phyloP scores from a whole-genome alignment of 2,797 vertebrate species.

The Cirrhinus mrigala region DNA sequence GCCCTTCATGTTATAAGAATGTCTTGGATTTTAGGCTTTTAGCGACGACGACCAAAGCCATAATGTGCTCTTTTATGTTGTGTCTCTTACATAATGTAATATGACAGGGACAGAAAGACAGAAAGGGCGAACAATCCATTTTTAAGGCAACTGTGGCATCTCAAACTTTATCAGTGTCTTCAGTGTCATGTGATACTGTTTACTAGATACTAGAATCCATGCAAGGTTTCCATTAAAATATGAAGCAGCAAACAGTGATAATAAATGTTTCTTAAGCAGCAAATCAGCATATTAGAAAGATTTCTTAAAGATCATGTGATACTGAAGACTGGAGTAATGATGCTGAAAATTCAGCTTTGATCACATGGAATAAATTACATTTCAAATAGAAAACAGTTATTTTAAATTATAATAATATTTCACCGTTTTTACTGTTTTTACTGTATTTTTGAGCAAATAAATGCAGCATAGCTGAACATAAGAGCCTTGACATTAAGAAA shows the following conservation, averaged over 20 bases:
- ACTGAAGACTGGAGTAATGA: background rate
- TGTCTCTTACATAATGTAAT: background rate
- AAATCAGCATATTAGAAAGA: background rate
- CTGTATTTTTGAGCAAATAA: slow-evolving; percentile 1
- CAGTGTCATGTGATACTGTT: background rate
- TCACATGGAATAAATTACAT: background rate
- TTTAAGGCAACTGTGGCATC: background rate
- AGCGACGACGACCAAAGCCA: background rate
- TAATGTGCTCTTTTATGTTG: slow-evolving; percentile 6
- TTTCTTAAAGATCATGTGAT: background rate
- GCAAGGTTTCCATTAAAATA: background rate
- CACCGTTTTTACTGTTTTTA: background rate
- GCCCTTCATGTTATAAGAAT: background rate
- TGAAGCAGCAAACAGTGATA: background rate
- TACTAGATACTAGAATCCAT: background rate
- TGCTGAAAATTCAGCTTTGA: background rate
- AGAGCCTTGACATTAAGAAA: background rate
- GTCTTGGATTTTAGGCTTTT: slow-evolving; percentile 8
- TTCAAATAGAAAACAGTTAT: background rate
- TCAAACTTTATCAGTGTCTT: background rate
- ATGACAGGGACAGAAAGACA: background rate
- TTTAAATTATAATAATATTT: background rate
- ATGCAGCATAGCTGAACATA: background rate
- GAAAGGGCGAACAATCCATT: background rate
- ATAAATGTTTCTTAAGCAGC: background rate